A percentile compares a stretch with the other conserved stretches of the same genome.
Evolutionary conservation across 2,113 vertebrate species (phyloP).

Genomic region (Cebus imitator): DNA sequence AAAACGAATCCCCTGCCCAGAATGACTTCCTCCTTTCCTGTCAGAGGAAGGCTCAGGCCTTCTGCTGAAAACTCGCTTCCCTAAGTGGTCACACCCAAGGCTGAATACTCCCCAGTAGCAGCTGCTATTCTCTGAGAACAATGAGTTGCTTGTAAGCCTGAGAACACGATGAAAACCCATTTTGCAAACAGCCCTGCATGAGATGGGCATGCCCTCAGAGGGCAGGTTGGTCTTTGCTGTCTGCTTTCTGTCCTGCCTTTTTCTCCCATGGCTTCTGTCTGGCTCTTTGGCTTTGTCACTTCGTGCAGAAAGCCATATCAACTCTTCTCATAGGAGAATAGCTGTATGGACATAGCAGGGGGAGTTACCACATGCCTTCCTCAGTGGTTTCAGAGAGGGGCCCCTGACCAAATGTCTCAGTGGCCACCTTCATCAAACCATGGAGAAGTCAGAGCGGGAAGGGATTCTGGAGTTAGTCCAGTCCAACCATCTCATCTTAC

Average conservation of each 20-base stretch:
- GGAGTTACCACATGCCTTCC: neutral
- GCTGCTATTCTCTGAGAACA: conserved; percentile 54
- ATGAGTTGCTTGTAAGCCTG: conserved; percentile 21
- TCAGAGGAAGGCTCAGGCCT: neutral
- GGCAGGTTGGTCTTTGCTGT: conserved; percentile 28
- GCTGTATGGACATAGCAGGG: neutral
- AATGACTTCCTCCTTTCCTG: neutral
- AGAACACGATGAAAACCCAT: conserved; percentile 44
- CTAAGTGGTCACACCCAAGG: neutral
- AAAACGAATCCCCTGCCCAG: neutral
- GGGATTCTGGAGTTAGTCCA: neutral
- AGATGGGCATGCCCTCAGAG: neutral
- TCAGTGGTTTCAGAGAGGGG: neutral
- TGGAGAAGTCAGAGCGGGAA: neutral
- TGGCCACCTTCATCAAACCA: neutral
- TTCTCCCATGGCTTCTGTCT: neutral
- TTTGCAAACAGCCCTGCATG: neutral
- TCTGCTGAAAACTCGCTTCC: neutral
- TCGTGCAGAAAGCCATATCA: neutral
- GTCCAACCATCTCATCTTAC: neutral
- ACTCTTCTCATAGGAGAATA: neutral
- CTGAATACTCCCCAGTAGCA: neutral
- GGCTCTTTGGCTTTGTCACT: neutral
- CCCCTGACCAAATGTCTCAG: neutral
- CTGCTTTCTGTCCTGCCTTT: neutral